Percentiles rank a stretch among this genome's conserved stretches.
phyloP scores from a whole-genome alignment of 2,797 vertebrate species.

The Anolis apletophallus region DNA sequence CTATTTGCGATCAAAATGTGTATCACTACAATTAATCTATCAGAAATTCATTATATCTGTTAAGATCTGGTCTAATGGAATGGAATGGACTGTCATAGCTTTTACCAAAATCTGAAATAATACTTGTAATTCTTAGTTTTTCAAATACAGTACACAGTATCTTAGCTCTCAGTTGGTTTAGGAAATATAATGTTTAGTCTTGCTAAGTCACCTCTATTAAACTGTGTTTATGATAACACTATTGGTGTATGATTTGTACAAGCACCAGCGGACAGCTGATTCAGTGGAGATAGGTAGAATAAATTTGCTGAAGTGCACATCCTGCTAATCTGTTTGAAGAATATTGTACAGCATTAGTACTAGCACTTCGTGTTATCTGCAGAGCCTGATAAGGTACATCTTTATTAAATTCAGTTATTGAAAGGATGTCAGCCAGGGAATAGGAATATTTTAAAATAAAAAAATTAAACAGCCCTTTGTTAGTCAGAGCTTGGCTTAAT shows the following conservation, averaged over 20 bases:
- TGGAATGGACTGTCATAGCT: conserved; percentile 38
- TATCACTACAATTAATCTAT: conserved; percentile 46
- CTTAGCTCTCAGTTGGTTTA: conserved; percentile 67
- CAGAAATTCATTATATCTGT: conserved; percentile 45
- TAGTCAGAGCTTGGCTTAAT: conserved; percentile 80
- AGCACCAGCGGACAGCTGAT: conserved; percentile 90
- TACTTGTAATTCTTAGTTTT: conserved; percentile 68
- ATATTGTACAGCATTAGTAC: conserved; percentile 90
- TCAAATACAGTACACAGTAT: conserved; percentile 55
- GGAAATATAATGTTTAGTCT: conserved; percentile 78
- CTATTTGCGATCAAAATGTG: conserved; percentile 47
- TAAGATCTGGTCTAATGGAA: conserved; percentile 49
- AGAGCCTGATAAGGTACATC: conserved; percentile 94
- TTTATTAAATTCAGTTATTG: conserved; percentile 96
- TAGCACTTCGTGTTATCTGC: conserved; percentile 92
- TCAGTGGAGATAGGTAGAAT: conserved; percentile 85
- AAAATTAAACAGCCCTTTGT: conserved; percentile 86
- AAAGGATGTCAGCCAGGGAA: conserved; percentile 88
- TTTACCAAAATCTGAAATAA: conserved; percentile 58
- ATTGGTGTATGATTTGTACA: conserved; percentile 81
- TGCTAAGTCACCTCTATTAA: conserved; percentile 82
- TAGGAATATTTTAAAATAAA: conserved; percentile 91
- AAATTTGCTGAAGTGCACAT: conserved; percentile 85
- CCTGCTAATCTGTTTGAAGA: conserved; percentile 91
- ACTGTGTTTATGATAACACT: conserved; percentile 81